Evolutionary conservation across 2,113 vertebrate species (phyloP), one percentile per base, ranked within the genome.

Genomic region (Gila orcuttii): DNA sequence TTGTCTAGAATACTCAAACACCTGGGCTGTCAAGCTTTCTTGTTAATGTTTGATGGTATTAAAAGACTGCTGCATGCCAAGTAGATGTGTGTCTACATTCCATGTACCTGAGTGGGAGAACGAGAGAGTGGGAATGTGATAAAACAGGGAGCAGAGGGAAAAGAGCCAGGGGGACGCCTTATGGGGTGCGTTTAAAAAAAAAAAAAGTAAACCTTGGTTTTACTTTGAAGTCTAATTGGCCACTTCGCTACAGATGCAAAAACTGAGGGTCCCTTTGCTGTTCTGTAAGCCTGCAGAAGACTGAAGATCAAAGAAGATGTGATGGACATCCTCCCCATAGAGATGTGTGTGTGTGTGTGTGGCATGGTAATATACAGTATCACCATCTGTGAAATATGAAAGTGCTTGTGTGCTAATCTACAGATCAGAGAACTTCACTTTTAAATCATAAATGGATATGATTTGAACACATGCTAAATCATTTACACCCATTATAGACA

Each of bases 181-280:
- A 76, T 79, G 79, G 87, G 82, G 69, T 74, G 68, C 47, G 21
- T 82, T 84, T 31, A 33, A 42, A 79, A 79, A 50, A 79, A 62
- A 50, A 76, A 39, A 25, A 62, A 60, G 50, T 75, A 86, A 82
- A 31, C 13, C 31, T 45, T 76, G 45, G n/a, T 69, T 90, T 85
- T 64, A 59, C 85, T 89, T 89, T 86, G 86, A 89, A 85, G 66
- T 73, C 60, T 87, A 88, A 88, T 88, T 88, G 89, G 73, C 47
- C 31, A 84, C 74, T 85, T 84, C 39, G 39, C 52, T 80, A 13
- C 39, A 75, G 68, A 85, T 66, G n/a, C 52, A 36, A 36, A 17
- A 86, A 80, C 42, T 42, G 25, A 79, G 60, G 80, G 59, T 87
- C 84, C 69, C 66, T 85, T 74, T 85, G 83, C 33, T 68, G 68